Base-by-base conservation (phyloP, 2,888 invertebrate genomes). In the Drosophila siamana region DNA sequence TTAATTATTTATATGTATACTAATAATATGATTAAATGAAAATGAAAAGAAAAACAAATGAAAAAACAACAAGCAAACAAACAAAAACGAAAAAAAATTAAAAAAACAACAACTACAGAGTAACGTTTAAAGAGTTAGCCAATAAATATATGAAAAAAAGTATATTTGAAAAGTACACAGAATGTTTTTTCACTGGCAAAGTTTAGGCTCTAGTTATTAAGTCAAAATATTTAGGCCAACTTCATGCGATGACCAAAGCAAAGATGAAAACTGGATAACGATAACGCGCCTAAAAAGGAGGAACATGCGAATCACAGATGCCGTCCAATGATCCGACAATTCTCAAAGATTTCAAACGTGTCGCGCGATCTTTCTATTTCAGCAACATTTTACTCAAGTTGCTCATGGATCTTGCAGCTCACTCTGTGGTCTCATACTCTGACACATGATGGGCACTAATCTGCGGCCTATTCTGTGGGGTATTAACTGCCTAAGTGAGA, bases 1-100 rank as follows among this genome's bases (percentile, higher is more conserved):
- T 90, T 90, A 90, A 90, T 89, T 90, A 88, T 88, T 91, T 91
- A 90, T 90, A 91, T 91, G 91, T 91, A 91, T 91, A 91, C 90
- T 91, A 91, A 91, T 90, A 82, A 83, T 81, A 87, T 78, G 81
- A 88, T 80, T 78, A 81, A 87, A 68, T 44, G 82, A 79, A 83
- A 83, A 79, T 74, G 77, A 81, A 80, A 82, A 66, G 69, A 77
- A 78, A 85, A 48, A 87, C 68, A 77, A 78, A 85, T 47, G 86
- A 69, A 71, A 69, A 71, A 57, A 44, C 15, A 47, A 40, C 40
- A 52, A 33, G 38, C 51, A 28, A 52, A 50, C 13, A 59, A 69
- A 70, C 33, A 61, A 69, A 65, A 67, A 63, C 43, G 40, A 69
- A 80, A 70, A 13, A 80, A 74, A 78, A 84, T 64, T 78, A 74